A percentile compares a stretch with the other conserved stretches of the same genome.
Evolutionary conservation across 2,113 vertebrate species (phyloP).

Genomic region (Passer domesticus): DNA sequence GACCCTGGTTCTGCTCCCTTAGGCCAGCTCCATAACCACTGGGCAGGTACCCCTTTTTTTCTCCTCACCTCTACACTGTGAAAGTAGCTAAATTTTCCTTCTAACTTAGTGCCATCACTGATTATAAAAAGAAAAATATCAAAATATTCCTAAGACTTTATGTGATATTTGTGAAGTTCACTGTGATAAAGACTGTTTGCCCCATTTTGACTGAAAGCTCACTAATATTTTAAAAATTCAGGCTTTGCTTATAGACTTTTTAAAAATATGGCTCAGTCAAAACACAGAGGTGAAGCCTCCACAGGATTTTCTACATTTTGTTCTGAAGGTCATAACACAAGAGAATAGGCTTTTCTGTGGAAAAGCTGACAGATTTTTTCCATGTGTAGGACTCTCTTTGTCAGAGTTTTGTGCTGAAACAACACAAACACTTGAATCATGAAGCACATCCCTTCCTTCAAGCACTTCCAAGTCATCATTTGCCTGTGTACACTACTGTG

Average conservation of each 20-base stretch:
- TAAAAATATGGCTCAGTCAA: neutral
- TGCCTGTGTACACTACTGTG: neutral
- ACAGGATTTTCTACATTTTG: neutral
- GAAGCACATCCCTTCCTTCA: slow-evolving; percentile 35
- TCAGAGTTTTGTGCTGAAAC: neutral
- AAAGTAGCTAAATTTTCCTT: neutral
- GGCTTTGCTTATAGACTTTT: neutral
- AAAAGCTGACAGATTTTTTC: slow-evolving; percentile 1
- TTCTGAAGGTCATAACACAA: neutral
- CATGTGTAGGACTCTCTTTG: neutral
- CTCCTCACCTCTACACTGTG: neutral
- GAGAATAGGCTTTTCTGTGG: neutral
- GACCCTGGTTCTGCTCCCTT: neutral
- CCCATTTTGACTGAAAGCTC: neutral
- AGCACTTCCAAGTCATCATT: slow-evolving; percentile 1
- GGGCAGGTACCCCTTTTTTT: neutral
- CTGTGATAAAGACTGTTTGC: neutral
- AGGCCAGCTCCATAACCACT: neutral
- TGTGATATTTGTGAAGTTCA: neutral
- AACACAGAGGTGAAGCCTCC: neutral
- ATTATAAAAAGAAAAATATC: neutral
- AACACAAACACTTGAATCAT: neutral
- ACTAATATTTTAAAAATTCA: neutral
- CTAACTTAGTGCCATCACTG: neutral
- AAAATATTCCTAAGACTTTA: neutral